Percentiles rank a stretch among this genome's conserved stretches.
Conservation (phyloP, 2,797 vertebrate genomes). For the Amblyraja radiata region DNA sequence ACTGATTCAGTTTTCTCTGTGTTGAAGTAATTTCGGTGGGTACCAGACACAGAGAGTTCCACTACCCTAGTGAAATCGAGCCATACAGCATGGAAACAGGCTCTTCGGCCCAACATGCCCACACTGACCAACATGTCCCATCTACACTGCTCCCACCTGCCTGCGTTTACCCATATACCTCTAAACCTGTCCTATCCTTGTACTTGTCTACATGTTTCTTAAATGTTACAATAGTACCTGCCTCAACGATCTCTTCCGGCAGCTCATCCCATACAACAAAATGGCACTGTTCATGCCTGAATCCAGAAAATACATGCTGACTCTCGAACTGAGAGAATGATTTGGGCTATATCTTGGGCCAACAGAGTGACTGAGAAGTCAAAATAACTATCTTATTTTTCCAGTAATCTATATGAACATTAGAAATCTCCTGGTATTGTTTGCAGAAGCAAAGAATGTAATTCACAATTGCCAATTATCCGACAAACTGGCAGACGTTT, state of each 20-base stretch:
- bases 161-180: no score
- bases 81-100: no score
- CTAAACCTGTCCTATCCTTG: no score
- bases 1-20: not conserved
- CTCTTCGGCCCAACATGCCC: no score
- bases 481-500: no score
- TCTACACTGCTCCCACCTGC: no score
- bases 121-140: no score
- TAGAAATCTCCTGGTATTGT: not conserved
- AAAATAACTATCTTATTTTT: not conserved
- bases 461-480: no score
- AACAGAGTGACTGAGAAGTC: not conserved
- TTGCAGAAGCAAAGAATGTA: not conserved
- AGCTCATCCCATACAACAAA: not conserved
- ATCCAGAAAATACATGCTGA: not conserved
- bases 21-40: not conserved
- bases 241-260: no score
- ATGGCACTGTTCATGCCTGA: not conserved
- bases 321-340: not conserved
- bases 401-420: not conserved
- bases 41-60: not conserved
- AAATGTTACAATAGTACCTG: no score
- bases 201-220: no score
- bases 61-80: no score
- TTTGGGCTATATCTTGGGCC: not conserved